Conservation (phyloP, 2,888 invertebrate genomes). For the Ichneumoninae sp. region DNA sequence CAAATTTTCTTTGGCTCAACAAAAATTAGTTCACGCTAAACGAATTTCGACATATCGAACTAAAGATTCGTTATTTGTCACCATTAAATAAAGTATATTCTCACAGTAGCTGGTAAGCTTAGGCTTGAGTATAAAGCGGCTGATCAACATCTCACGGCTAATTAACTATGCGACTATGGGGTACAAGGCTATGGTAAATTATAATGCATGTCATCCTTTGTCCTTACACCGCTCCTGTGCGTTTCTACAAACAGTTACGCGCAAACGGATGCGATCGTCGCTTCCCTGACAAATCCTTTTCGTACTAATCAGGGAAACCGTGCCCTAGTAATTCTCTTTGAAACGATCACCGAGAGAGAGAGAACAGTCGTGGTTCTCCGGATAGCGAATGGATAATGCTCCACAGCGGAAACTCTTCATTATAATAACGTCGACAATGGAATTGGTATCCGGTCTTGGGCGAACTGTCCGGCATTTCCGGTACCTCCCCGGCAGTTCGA, state of each 20-base stretch:
- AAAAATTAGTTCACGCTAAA: too few relatives aligned
- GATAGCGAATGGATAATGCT: not conserved
- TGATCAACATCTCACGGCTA: not conserved
- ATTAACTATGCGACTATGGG: not conserved
- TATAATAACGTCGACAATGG: conserved; percentile 28
- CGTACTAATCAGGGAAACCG: not conserved
- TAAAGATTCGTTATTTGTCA: too few relatives aligned
- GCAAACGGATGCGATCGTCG: not conserved
- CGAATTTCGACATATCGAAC: too few relatives aligned
- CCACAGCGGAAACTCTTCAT: conserved; percentile 11
- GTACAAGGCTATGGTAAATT: not conserved
- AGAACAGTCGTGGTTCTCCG: conserved; percentile 2
- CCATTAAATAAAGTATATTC: not conserved
- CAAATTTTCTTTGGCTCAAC: too few relatives aligned
- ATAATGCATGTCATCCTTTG: not conserved
- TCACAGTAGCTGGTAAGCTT: not conserved
- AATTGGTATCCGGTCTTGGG: not conserved
- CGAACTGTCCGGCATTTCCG: conserved; percentile 18
- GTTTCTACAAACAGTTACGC: not conserved
- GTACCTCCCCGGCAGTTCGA: conserved; percentile 3
- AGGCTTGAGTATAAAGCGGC: not conserved
- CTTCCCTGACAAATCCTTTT: not conserved
- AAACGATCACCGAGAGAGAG: not conserved
- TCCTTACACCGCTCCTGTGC: not conserved
- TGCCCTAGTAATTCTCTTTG: not conserved